These are phyloP conservation scores for Ganaspis sp. DNA, from an alignment of 1,140 invertebrate genomes.

Conservation along the genomic window DNA sequence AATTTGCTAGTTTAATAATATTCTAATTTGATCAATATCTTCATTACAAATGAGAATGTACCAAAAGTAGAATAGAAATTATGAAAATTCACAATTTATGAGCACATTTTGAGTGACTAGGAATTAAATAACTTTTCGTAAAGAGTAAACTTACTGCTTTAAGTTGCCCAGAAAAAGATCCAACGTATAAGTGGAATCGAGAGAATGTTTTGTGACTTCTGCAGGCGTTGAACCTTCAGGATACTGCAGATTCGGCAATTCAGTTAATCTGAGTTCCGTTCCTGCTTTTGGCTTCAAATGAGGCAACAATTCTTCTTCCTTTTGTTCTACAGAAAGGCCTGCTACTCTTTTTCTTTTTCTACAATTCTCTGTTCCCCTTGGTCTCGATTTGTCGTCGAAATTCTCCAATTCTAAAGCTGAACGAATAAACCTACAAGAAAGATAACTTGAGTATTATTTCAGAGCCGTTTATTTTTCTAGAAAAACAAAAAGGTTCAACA, in stretches of 20 bases:
- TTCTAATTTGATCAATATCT: no score
- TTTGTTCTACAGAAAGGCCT: slow-evolving; percentile 76
- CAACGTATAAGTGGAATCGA: slow-evolving; percentile 90
- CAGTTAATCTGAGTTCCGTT: slow-evolving; percentile 87
- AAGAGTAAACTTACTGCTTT: slow-evolving; percentile 78
- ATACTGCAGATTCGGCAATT: slow-evolving; percentile 86
- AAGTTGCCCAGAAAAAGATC: slow-evolving; percentile 81
- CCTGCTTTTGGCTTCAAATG: slow-evolving; percentile 87
- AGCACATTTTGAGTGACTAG: no score
- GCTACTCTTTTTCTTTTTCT: slow-evolving; percentile 67
- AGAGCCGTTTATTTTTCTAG: not conserved
- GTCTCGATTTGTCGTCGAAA: slow-evolving; percentile 80
- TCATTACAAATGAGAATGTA: no score
- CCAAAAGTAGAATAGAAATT: no score
- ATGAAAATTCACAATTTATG: no score
- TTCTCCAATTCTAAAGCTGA: slow-evolving; percentile 85
- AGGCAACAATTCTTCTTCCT: slow-evolving; percentile 87
- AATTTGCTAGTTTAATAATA: no score
- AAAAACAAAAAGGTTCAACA: no score
- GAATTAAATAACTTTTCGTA: slow-evolving; percentile 7
- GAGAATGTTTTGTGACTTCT: slow-evolving; percentile 90
- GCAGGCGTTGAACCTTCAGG: slow-evolving; percentile 86
- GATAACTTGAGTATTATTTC: not conserved
- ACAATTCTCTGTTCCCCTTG: slow-evolving; percentile 72
- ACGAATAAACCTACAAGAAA: slow-evolving; percentile 67